Base-by-base conservation (phyloP, 2,888 invertebrate genomes). In the Calephelis perditalis region DNA sequence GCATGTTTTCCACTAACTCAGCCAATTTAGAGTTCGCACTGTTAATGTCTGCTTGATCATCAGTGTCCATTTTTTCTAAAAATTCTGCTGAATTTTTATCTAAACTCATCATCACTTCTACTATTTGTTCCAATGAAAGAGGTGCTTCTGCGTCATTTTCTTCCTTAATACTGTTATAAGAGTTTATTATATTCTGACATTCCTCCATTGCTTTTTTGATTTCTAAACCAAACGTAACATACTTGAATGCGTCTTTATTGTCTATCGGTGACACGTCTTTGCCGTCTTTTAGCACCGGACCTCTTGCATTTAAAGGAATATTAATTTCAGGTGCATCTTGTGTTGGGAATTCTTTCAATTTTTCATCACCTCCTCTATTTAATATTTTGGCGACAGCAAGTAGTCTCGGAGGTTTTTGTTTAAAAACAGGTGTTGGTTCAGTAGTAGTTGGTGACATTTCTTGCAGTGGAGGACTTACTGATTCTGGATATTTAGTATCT, bases 141-240 rank as follows among this genome's bases (percentile, higher is more conserved):
- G 79, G 76, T 0, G 76, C 77, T 0, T 66, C 74, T 0, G 75
- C 74, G 0, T 79, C 78, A 1, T 75, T 78, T 0, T 75, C 77
- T 1, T 77, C 72, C 9, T 79, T 80, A 59, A 79, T 78, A 64
- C 74, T 79, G 65, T 84, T 85, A 35, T 86, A 87, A 0, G 87
- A 84, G 56, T 86, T 85, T 3, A 89, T 89, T 26, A 89, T 86
- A 67, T 86, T 86, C 71, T 89, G 87, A 64, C 89, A 88, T 49
- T 89, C 88, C 61, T 89, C 90, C 85, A 90, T 87, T 0, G 88
- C 88, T 65, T 85, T 88, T 63, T 88, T 90, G 6, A 90, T 86
- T 72, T 89, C 87, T 36, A 88, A 45, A 0, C 90, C 87, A 37
- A 88, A 87, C 0, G 83, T 82, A 0, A 87, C 84, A 46, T 88